phyloP scores from a whole-genome alignment of 92 coral and sea anemone species.

The Siderastrea radians region DNA sequence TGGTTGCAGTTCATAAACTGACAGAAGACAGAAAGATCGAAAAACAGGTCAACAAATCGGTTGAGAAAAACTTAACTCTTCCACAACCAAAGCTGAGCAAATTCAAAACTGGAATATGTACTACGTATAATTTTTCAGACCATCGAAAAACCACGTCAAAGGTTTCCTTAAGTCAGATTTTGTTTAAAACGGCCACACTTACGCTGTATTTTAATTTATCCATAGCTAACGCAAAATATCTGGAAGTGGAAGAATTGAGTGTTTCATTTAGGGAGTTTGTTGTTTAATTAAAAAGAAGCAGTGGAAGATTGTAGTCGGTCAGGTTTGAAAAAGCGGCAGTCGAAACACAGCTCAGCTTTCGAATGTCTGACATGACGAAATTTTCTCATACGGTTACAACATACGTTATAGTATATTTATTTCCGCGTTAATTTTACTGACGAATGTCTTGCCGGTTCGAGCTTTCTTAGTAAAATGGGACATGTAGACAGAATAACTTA shows the following conservation, averaged over 20 bases:
- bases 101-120: no score
- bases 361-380: background rate
- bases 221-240: no score
- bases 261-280: background rate
- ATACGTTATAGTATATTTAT: slow-evolving; percentile 14
- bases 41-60: background rate
- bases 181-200: no score
- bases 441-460: slow-evolving; percentile 24
- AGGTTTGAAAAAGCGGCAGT: background rate
- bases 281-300: background rate
- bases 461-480: background rate
- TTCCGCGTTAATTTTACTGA: background rate
- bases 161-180: no score
- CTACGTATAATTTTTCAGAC: no score
- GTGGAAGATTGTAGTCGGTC: slow-evolving; percentile 12
- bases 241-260: background rate
- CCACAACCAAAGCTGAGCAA: background rate
- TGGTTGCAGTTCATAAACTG: background rate
- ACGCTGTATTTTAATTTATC: no score
- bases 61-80: background rate
- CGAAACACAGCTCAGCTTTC: background rate
- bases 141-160: no score
- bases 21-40: slow-evolving; percentile 42
- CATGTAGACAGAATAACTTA: background rate
- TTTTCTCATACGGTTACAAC: background rate